Percentiles rank a stretch among this genome's conserved stretches.
Evolutionary conservation across 2,888 invertebrate species (phyloP).

Genomic region (Galeruca laticollis): DNA sequence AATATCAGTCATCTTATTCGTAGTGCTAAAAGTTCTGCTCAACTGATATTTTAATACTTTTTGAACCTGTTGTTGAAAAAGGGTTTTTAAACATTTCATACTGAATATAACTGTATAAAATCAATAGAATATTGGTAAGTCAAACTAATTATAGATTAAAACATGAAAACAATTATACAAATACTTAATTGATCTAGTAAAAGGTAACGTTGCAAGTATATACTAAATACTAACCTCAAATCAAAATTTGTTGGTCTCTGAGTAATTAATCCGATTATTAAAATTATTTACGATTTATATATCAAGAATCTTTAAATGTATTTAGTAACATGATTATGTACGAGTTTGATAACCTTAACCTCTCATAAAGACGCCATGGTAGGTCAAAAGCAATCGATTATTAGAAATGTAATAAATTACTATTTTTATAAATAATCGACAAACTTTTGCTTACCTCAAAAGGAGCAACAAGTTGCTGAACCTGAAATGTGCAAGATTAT

Average conservation of each 20-base stretch:
- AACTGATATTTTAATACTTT: constrained; percentile 76
- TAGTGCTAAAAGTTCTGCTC: constrained; percentile 55
- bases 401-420: too few species aligned
- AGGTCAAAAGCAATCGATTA: constrained; percentile 16
- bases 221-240: constrained; percentile 43
- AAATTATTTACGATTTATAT: constrained; percentile 8
- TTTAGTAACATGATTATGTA: not conserved
- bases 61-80: constrained; percentile 40
- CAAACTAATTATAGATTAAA: not conserved
- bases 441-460: too few species aligned
- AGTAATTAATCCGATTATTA: not conserved
- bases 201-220: constrained; percentile 26
- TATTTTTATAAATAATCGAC: too few species aligned
- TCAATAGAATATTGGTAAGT: not conserved
- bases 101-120: not conserved
- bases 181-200: not conserved
- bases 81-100: constrained; percentile 40
- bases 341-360: constrained; percentile 9
- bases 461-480: too few species aligned
- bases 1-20: constrained; percentile 39
- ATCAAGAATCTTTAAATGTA: constrained; percentile 16
- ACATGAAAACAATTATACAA: not conserved
- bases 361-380: constrained; percentile 3
- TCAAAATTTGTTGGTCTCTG: not conserved
- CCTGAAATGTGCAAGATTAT: too few species aligned